Base-by-base conservation (phyloP, 2,113 vertebrate genomes). In the Trochalopteron elliotii region DNA sequence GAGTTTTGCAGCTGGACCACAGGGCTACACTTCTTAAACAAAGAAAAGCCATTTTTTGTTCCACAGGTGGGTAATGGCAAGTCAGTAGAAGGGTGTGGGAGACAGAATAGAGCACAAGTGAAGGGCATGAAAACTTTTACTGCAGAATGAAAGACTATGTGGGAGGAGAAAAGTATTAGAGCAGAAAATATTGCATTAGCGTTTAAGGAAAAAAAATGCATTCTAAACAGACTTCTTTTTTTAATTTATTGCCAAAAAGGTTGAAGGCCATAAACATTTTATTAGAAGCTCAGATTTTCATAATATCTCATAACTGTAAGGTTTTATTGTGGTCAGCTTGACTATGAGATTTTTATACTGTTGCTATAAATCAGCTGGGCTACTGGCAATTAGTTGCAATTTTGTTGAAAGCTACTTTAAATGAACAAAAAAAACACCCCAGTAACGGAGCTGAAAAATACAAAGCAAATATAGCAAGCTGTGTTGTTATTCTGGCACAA, bases 271-370 rank as follows among this genome's bases (percentile, higher is more conserved):
- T 89, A 78, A 88, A 83, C 3, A 0, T 80, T 94, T 93, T 85
- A 95, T 94, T 93, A 92, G 42, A 83, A 94, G 55, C 39, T 88
- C 27, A 50, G 57, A 75, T 47, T 88, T 95, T 94, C 75, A 37
- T 77, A 85, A 67, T 28, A 67, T 75, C 69, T 61, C 57, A 45
- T 55, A 94, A 95, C 33, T 70, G 55, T 59, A 88, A 86, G 22
- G 76, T 33, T 89, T 84, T 94, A 71, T 67, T 92, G 91, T 80
- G 60, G 92, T 90, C 88, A 95, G 71, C 56, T 90, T 19, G 42
- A 64, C 30, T 75, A 50, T 22, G 14, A 83, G 52, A 83, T 70
- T 83, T 74, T 88, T 92, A 63, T 88, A 88, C 60, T 94, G 77
- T 35, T 71, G 30, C 71, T 77, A 77, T 94, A 92, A 93, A 92